Evolutionary conservation across 2,113 vertebrate species (phyloP).

Genomic region (Chionis minor): DNA sequence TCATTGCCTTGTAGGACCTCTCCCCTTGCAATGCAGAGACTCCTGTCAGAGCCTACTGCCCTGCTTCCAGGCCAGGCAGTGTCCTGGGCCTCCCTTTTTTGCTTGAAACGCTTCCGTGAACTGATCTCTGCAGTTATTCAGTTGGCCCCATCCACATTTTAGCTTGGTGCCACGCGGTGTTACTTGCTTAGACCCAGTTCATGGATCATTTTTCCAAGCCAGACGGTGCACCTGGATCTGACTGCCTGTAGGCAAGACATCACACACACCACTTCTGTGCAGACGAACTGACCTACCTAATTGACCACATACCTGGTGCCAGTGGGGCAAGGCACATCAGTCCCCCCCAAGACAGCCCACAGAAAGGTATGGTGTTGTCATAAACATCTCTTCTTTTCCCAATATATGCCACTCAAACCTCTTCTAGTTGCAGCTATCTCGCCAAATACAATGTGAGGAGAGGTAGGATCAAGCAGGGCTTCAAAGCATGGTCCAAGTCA

Average conservation of each 20-base stretch:
- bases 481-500: not conserved
- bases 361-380: fast-evolving
- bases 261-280: not conserved
- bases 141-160: not conserved
- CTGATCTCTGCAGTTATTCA: not conserved
- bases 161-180: not conserved
- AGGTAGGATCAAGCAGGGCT: not conserved
- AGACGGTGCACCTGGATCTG: too few relatives aligned
- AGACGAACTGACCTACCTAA: not conserved
- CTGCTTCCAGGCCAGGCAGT: not conserved
- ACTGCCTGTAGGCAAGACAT: too few relatives aligned
- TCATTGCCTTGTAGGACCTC: not conserved
- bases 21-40: fast-evolving
- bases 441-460: not conserved
- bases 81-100: not conserved
- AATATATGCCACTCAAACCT: not conserved
- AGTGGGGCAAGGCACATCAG: fast-evolving
- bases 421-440: not conserved
- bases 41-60: not conserved
- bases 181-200: not conserved
- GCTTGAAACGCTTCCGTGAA: not conserved
- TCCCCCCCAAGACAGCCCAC: not conserved
- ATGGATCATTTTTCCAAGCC: not conserved
- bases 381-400: not conserved
- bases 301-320: not conserved